phyloP scores from a whole-genome alignment of 2,888 invertebrate species.

The Tetragonula carbonaria region DNA sequence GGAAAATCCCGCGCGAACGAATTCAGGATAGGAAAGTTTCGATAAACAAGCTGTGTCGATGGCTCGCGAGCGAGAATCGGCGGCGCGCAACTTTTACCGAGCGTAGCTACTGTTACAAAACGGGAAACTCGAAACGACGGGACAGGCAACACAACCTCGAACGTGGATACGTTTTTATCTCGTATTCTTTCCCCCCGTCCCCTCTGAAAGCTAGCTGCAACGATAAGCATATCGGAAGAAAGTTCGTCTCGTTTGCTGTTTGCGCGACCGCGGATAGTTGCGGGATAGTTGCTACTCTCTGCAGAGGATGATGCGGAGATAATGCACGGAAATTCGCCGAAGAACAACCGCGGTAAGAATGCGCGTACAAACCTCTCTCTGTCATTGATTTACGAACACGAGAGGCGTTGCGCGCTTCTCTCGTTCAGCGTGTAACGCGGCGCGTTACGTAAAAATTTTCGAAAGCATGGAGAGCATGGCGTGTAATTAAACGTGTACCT shows the following conservation, averaged over 20 bases:
- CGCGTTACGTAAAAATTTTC: constrained; percentile 40
- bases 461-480: constrained; percentile 39
- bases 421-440: neutral
- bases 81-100: constrained; percentile 37
- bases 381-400: neutral
- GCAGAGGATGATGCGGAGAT: neutral
- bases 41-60: constrained; percentile 37
- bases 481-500: constrained; percentile 21
- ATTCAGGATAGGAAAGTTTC: constrained; percentile 19
- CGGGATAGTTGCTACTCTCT: neutral
- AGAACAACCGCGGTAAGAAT: neutral
- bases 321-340: neutral
- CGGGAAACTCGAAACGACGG: constrained; percentile 31
- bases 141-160: constrained; percentile 20
- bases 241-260: constrained; percentile 38
- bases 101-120: constrained; percentile 25
- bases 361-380: neutral
- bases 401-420: neutral
- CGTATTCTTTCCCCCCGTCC: neutral
- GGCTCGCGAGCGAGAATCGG: constrained; percentile 7
- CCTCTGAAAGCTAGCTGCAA: neutral
- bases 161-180: constrained; percentile 23
- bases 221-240: constrained; percentile 47
- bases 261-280: neutral
- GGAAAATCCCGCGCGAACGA: neutral